Base-by-base conservation (phyloP, 2,797 vertebrate genomes). In the Pseudomugil gertrudae region DNA sequence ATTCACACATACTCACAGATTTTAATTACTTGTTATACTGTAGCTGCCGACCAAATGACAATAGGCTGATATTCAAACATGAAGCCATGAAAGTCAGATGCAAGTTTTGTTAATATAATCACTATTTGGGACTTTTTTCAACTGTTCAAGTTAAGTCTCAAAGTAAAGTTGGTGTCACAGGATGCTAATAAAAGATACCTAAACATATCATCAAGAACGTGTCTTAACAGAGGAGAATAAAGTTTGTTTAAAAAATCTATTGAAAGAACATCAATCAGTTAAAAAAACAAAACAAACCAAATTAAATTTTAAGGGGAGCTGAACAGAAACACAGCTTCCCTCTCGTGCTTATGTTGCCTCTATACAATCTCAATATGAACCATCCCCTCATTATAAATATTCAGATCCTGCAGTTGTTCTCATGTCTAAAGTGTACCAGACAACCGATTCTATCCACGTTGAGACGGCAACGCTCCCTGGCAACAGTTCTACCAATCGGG, bases 401-500 rank as follows among this genome's bases (percentile, higher is more conserved):
- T 94, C 93, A 94, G 90, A 92, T 92, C 90, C 90, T 94, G 92
- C 93, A 92, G 93, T 91, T 86, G 88, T 92, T 93, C 91, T 92
- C 92, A 92, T 90, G 91, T 92, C 87, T 93, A 90, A 92, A 92
- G 89, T 87, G 81, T 87, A 88, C 89, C 90, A 91, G 91, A 90
- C 92, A 92, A 92, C 91, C 92, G 85, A 92, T 93, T 93, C 93
- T 90, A 87, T 90, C 88, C 90, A 92, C 89, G 90, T 89, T 88
- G 91, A 92, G 89, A 90, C 88, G 72, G 86, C 89, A 89, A 86
- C 84, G 90, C 91, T 92, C 90, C 93, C 92, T 92, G 92, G 93
- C 91, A 94, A 94, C 93, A 91, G 89, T 83, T 89, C 90, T 89
- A 86, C 93, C 92, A 93, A 94, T 94, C 84, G 87, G 86, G 83